phyloP scores from a whole-genome alignment of 1,140 invertebrate genomes.

The Achroia grisella region DNA sequence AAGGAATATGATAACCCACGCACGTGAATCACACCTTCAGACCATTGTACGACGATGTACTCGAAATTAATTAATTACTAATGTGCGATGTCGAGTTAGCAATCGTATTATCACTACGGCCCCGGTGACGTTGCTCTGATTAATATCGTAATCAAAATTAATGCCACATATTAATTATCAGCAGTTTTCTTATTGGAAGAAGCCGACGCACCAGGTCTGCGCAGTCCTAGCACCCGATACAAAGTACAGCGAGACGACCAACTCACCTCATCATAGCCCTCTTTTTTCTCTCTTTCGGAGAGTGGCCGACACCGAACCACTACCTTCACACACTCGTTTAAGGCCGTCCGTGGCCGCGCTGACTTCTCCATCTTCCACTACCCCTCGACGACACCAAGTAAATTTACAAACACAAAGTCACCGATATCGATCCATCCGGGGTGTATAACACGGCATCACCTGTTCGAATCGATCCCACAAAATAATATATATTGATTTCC shows the following conservation, averaged over 20 bases:
- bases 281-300: constrained; percentile 85
- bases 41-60: no score
- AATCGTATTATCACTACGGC: no score
- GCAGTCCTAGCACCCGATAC: constrained; percentile 36
- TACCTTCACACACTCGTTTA: constrained; percentile 89
- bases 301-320: constrained; percentile 93
- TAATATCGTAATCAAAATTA: no score
- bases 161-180: no score
- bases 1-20: not conserved
- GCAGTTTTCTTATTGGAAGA: not conserved
- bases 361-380: constrained; percentile 65
- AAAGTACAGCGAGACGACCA: constrained; percentile 28
- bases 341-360: constrained; percentile 64
- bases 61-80: no score
- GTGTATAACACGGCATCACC: constrained; percentile 57
- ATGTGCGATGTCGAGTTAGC: no score
- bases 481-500: constrained; percentile 11
- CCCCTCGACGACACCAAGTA: constrained; percentile 19
- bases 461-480: constrained; percentile 29
- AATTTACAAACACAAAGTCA: constrained; percentile 51
- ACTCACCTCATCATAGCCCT: constrained; percentile 80
- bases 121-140: no score
- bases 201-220: constrained; percentile 44
- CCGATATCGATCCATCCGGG: constrained; percentile 69
- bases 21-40: not conserved